These are phyloP conservation scores for Leptinotarsa defecta DNA, from an alignment of 1,140 invertebrate species.

Conservation along the genomic window DNA sequence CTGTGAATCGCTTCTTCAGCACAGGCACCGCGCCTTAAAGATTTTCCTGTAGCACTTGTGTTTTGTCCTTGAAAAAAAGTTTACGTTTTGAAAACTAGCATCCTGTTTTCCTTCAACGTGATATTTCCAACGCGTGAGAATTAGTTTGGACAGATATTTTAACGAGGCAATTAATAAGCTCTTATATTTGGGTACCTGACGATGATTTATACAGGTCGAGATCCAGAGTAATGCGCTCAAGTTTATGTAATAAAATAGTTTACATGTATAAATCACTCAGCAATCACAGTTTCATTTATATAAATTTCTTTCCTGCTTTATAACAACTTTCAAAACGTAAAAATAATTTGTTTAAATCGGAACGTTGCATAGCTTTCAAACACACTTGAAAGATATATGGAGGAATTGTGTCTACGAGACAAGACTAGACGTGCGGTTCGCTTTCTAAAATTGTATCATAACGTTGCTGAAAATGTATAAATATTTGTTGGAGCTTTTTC, in stretches of 20 bases:
- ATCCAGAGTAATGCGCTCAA: conserved; percentile 3
- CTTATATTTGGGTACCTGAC: conserved; percentile 19
- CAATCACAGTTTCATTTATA: conserved; percentile 24
- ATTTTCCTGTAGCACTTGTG: too few relatives aligned
- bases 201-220: conserved; percentile 23
- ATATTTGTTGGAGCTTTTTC: conserved; percentile 14
- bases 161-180: conserved; percentile 17
- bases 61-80: too few relatives aligned
- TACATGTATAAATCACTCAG: conserved; percentile 31
- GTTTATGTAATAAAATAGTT: conserved; percentile 29
- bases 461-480: conserved; percentile 16
- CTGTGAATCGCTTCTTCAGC: too few relatives aligned
- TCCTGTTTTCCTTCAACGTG: neutral
- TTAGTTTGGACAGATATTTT: conserved; percentile 12
- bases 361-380: conserved; percentile 26
- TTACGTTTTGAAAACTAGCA: neutral
- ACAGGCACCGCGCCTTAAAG: too few relatives aligned
- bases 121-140: neutral
- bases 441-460: conserved; percentile 26
- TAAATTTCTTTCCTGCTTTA: conserved; percentile 31
- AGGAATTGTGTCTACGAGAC: conserved; percentile 18
- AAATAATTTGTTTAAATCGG: conserved; percentile 31
- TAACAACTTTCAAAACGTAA: conserved; percentile 28
- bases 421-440: conserved; percentile 4
- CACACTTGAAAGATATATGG: conserved; percentile 29